These are phyloP conservation scores for Saturnia pavonia DNA, from an alignment of 2,888 invertebrate species.

Conservation along the genomic window DNA sequence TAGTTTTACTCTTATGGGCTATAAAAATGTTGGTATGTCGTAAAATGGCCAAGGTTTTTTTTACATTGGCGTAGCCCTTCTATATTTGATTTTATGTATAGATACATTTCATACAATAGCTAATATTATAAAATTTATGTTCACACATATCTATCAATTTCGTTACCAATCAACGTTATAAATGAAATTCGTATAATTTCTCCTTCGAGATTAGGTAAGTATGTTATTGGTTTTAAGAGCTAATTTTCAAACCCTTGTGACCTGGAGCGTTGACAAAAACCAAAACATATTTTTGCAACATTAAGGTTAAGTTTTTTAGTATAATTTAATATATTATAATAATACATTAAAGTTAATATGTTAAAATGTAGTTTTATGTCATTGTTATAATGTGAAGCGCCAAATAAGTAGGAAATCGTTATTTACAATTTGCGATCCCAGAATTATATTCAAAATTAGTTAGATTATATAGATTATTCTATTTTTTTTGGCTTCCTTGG, in stretches of 20 bases:
- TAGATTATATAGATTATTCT: no score
- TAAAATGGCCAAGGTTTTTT: constrained; percentile 8
- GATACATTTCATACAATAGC: background rate
- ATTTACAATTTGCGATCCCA: background rate
- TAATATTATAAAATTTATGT: background rate
- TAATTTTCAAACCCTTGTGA: background rate
- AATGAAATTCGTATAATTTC: no score
- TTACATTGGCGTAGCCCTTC: background rate
- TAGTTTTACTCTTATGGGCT: background rate
- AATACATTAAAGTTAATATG: no score
- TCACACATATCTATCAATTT: no score
- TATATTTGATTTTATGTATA: background rate
- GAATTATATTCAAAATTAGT: background rate
- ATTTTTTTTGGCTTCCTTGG: no score
- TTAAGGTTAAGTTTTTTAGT: no score
- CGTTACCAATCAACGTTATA: no score
- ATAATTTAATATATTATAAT: no score
- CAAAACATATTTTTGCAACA: no score
- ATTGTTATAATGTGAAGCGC: background rate
- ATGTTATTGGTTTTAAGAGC: background rate
- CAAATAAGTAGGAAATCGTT: background rate
- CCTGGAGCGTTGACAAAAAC: no score
- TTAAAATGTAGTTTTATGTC: no score
- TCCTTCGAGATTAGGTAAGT: background rate
- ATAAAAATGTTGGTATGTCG: background rate